A percentile compares a stretch with the other conserved stretches of the same genome.
These are phyloP conservation scores for Poeciliopsis occidentalis DNA, from an alignment of 2,113 vertebrate species.

Conservation along the genomic window DNA sequence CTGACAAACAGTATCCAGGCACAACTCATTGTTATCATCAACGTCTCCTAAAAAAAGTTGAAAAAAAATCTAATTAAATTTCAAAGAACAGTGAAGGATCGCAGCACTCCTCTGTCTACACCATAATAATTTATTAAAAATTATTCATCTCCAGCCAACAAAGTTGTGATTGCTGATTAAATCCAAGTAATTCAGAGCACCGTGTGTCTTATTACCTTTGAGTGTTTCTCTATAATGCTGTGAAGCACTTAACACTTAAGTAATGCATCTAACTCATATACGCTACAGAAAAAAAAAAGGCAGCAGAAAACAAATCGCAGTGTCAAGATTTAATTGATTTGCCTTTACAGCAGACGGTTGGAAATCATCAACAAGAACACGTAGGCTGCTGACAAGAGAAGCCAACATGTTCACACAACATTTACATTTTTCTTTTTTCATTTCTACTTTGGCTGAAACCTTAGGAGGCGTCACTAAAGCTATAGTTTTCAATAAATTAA, in stretches of 20 bases:
- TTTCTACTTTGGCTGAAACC: constrained; percentile 30
- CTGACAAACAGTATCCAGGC: constrained; percentile 9
- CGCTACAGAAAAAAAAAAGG: constrained; percentile 31
- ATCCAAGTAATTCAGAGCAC: constrained; percentile 55
- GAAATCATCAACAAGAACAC: constrained; percentile 58
- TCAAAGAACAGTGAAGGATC: constrained; percentile 13
- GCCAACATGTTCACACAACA: constrained; percentile 56
- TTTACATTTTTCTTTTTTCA: constrained; percentile 7
- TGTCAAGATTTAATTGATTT: constrained; percentile 72
- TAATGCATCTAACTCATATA: constrained; percentile 50
- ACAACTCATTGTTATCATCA: constrained; percentile 16
- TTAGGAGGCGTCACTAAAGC: constrained; percentile 11
- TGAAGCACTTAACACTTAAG: constrained; percentile 60
- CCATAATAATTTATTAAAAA: constrained; percentile 26
- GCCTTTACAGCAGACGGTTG: constrained; percentile 60
- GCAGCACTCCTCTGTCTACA: constrained; percentile 16
- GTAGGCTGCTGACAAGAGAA: constrained; percentile 56
- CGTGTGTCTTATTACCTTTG: constrained; percentile 46
- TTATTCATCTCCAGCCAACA: constrained; percentile 35
- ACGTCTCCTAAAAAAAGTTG: constrained; percentile 11
- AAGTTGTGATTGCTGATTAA: constrained; percentile 59
- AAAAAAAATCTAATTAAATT: constrained; percentile 12
- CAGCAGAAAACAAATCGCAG: constrained; percentile 35
- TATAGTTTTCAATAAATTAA: constrained; percentile 16
- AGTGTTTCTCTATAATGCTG: constrained; percentile 52